phyloP scores from a whole-genome alignment of 2,888 invertebrate species.

The Blera fallax region DNA sequence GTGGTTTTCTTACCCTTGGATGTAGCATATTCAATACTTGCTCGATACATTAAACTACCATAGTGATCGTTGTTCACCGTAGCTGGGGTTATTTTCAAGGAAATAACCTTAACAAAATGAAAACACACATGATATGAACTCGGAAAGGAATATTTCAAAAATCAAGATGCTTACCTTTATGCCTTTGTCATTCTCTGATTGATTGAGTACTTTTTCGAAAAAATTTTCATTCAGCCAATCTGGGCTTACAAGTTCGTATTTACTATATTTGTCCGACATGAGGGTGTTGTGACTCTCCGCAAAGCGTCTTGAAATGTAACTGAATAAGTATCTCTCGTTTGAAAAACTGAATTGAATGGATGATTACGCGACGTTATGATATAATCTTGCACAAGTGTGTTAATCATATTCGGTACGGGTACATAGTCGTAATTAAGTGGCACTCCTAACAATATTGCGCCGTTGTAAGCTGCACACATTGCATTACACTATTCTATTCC shows the following conservation, averaged over 20 bases:
- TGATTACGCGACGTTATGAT: neutral
- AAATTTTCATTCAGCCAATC: slow-evolving; percentile 39
- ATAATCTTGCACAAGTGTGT: neutral
- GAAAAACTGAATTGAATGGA: neutral
- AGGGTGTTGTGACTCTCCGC: neutral
- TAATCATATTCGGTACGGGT: too few species aligned
- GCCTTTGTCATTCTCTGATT: neutral
- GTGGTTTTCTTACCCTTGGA: neutral
- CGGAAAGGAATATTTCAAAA: neutral
- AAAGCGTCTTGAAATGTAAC: neutral
- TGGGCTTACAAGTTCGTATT: slow-evolving; percentile 51
- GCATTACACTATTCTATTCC: too few species aligned
- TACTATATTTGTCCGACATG: slow-evolving; percentile 45
- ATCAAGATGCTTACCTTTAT: slow-evolving; percentile 23
- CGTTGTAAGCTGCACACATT: too few species aligned
- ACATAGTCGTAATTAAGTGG: too few species aligned
- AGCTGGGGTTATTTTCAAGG: slow-evolving; percentile 67
- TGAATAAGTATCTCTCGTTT: neutral
- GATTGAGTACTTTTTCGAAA: slow-evolving; percentile 13
- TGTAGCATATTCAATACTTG: slow-evolving; percentile 35
- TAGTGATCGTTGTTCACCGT: slow-evolving; percentile 73
- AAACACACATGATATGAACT: neutral
- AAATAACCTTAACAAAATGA: slow-evolving; percentile 8
- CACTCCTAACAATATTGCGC: too few species aligned
- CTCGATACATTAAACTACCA: slow-evolving; percentile 74